Evolutionary conservation across 64 coral and sea anemone genomes (phyloP).

Genomic region (Acropora tenuis): DNA sequence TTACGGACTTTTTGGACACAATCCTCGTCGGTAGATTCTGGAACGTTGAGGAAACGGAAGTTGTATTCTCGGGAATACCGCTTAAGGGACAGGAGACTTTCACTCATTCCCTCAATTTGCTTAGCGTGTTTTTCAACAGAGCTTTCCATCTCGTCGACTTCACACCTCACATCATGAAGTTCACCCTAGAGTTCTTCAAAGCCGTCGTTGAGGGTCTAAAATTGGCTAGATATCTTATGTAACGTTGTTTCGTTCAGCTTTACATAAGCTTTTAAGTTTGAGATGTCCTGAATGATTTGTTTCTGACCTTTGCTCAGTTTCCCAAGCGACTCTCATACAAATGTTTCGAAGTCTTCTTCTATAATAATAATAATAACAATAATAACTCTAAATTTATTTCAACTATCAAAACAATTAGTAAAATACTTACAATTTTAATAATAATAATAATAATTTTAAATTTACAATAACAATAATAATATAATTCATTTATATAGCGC

Average conservation of each 20-base stretch:
- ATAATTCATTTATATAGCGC: too few relatives aligned
- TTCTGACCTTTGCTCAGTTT: background rate
- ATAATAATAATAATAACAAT: too few relatives aligned
- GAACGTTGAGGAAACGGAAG: background rate
- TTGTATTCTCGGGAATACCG: slow-evolving; percentile 11
- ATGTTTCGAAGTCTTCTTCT: background rate
- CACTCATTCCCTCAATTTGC: background rate
- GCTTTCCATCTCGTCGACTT: background rate
- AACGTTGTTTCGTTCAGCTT: background rate
- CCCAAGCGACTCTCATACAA: background rate
- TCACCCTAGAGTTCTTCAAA: background rate
- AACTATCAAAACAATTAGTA: too few relatives aligned
- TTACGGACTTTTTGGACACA: background rate
- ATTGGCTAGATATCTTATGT: background rate
- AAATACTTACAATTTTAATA: too few relatives aligned
- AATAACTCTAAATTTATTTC: too few relatives aligned
- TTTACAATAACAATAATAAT: too few relatives aligned
- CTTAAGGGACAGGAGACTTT: background rate
- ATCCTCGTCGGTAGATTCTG: slow-evolving; percentile 3
- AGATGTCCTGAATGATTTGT: background rate
- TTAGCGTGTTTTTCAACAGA: background rate
- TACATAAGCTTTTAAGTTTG: background rate
- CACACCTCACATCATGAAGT: background rate
- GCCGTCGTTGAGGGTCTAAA: background rate
- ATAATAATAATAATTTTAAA: too few relatives aligned